Conservation (phyloP, 2,797 vertebrate species). For the Mormyrops boulengeri region DNA sequence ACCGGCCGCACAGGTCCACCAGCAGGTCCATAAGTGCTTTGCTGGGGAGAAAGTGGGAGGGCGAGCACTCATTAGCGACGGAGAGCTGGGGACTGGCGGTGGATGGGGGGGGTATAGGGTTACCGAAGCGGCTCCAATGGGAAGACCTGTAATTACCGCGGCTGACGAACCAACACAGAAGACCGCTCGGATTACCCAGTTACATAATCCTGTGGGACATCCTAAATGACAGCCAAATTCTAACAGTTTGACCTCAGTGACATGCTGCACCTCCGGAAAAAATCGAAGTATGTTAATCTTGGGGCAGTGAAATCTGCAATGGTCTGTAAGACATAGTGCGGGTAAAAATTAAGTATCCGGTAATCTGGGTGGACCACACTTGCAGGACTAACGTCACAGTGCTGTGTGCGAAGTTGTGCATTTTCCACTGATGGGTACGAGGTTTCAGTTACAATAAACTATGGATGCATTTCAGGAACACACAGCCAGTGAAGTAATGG, state of each 20-base stretch:
- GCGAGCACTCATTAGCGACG: background rate
- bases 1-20: constrained; percentile 83
- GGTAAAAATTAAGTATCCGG: background rate
- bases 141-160: constrained; percentile 43
- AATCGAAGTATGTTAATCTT: background rate
- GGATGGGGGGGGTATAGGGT: constrained; percentile 18
- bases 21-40: constrained; percentile 94
- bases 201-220: constrained; percentile 26
- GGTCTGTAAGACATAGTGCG: too few species aligned
- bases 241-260: constrained; percentile 17
- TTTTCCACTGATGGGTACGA: background rate
- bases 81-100: background rate
- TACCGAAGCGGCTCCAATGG: constrained; percentile 34
- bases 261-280: background rate
- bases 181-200: constrained; percentile 23
- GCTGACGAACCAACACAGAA: constrained; percentile 15
- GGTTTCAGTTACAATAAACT: background rate
- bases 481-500: background rate
- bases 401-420: background rate
- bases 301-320: background rate
- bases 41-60: constrained; percentile 53
- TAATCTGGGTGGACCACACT: background rate
- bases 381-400: background rate
- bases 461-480: background rate
- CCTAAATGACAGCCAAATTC: constrained; percentile 16